phyloP scores from a whole-genome alignment of 1,140 invertebrate genomes.

The Latrodectus geometricus region DNA sequence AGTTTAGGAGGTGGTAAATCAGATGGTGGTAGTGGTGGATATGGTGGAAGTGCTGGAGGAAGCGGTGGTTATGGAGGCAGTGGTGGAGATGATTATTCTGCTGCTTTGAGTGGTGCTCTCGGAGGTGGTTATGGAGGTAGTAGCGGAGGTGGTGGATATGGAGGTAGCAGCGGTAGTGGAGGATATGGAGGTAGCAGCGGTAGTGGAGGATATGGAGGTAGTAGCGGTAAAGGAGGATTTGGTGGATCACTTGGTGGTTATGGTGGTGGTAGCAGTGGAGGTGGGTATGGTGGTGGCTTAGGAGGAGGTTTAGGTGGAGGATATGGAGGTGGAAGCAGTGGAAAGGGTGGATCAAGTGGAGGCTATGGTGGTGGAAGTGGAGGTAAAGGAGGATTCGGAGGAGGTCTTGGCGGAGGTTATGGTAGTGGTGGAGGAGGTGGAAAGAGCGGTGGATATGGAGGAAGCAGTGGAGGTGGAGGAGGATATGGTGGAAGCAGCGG shows the following conservation, averaged over 20 bases:
- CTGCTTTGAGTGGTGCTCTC: too few relatives aligned
- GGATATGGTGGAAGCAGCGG: constrained; percentile 17
- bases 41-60: constrained; percentile 31
- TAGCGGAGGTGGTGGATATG: constrained; percentile 12
- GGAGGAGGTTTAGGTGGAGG: constrained; percentile 27
- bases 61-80: constrained; percentile 9
- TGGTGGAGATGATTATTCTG: constrained; percentile 13
- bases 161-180: constrained; percentile 17
- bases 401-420: constrained; percentile 11
- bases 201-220: background rate
- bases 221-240: background rate
- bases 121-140: constrained; percentile 33
- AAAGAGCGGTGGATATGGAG: constrained; percentile 3
- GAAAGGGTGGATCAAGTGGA: constrained; percentile 33
- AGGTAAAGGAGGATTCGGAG: constrained; percentile 11
- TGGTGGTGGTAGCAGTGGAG: constrained; percentile 1
- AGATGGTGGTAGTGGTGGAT: constrained; percentile 43
- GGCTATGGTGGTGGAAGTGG: constrained; percentile 17
- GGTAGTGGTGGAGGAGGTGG: constrained; percentile 34
- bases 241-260: background rate
- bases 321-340: constrained; percentile 40
- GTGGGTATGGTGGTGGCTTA: background rate
- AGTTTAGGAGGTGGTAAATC: constrained; percentile 49
- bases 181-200: background rate
- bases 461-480: constrained; percentile 38